These are phyloP conservation scores for Cossypha caffra DNA, from an alignment of 2,797 vertebrate genomes.

Conservation along the genomic window DNA sequence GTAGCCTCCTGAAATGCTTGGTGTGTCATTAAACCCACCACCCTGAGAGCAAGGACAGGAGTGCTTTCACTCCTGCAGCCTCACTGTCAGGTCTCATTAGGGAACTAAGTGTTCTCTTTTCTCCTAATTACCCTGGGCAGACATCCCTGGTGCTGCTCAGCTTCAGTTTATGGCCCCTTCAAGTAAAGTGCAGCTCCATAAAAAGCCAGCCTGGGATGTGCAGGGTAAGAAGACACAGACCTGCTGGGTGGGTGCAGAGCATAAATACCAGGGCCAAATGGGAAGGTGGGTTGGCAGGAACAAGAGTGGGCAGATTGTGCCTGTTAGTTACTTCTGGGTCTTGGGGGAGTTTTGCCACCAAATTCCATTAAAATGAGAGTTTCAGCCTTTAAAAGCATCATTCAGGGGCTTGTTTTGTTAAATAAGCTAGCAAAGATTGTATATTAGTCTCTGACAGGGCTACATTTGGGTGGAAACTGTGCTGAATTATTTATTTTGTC, in stretches of 20 bases:
- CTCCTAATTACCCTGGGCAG: background rate
- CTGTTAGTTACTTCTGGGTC: background rate
- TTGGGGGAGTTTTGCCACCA: background rate
- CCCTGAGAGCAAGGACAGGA: background rate
- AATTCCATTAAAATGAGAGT: constrained; percentile 12
- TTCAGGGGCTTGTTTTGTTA: constrained; percentile 20
- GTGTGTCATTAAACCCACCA: background rate
- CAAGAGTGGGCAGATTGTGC: background rate
- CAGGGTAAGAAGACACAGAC: background rate
- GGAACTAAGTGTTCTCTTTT: background rate
- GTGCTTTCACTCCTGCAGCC: background rate
- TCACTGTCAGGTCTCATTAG: background rate
- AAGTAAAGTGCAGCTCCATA: background rate
- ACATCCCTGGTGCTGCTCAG: background rate
- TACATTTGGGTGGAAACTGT: constrained; percentile 37
- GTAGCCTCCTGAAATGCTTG: background rate
- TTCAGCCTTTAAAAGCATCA: background rate
- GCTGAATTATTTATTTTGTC: constrained; percentile 71
- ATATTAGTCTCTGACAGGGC: constrained; percentile 33
- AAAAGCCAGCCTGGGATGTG: background rate
- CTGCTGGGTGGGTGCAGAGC: background rate
- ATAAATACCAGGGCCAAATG: background rate
- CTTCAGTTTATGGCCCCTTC: background rate
- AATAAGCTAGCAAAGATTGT: constrained; percentile 26
- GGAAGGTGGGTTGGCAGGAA: background rate